Percentiles rank a stretch among this genome's conserved stretches.
Evolutionary conservation across 2,113 vertebrate species (phyloP).

Genomic region (Trematomus loennbergii): DNA sequence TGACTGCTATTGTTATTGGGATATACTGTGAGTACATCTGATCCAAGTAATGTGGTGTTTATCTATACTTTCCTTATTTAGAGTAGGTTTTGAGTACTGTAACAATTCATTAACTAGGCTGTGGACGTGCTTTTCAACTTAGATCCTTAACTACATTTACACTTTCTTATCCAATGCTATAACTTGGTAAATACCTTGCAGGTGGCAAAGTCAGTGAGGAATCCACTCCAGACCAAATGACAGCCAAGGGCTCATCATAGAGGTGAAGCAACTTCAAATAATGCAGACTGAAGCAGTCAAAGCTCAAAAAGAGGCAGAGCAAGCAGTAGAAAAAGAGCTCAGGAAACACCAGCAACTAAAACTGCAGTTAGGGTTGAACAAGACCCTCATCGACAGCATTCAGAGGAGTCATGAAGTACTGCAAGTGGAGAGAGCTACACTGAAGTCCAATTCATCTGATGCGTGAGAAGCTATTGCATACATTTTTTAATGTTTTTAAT

Average conservation of each 20-base stretch:
- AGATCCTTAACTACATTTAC: neutral
- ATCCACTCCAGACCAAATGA: neutral
- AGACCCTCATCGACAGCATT: neutral
- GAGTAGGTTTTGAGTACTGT: neutral
- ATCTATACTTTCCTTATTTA: neutral
- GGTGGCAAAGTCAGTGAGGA: constrained; percentile 10
- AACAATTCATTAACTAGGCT: neutral
- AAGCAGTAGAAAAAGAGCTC: neutral
- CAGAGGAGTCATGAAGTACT: constrained; percentile 3
- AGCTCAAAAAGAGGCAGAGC: neutral
- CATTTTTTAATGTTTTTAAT: neutral
- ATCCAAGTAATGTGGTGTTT: neutral
- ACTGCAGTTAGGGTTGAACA: neutral
- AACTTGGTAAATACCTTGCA: constrained; percentile 1
- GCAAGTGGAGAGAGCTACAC: neutral
- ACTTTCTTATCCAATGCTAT: neutral
- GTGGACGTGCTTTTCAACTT: neutral
- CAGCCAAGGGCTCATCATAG: neutral
- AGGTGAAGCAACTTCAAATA: constrained; percentile 15
- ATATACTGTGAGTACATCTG: constrained; percentile 47
- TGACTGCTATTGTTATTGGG: constrained; percentile 45
- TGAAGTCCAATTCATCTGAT: neutral
- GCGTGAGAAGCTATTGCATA: neutral
- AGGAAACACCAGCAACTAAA: neutral
- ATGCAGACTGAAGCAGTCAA: neutral